Base-by-base conservation (phyloP, 2,888 invertebrate species). In the Phyllotreta striolata region DNA sequence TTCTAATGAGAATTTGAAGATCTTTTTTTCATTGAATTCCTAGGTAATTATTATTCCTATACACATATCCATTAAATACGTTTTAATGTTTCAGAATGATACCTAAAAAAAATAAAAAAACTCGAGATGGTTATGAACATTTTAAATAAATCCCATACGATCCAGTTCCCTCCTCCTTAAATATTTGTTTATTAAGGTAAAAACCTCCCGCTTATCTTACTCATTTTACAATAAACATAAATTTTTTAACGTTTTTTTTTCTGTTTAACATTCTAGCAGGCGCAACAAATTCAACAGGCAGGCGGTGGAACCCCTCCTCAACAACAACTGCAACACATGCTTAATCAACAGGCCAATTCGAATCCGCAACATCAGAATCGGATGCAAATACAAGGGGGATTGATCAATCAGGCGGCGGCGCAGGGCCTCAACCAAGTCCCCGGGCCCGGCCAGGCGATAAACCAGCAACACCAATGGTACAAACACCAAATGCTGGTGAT, bases 251-350 rank as follows among this genome's bases (percentile, higher is more conserved):
- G 37, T 34, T 34, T 51, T 34, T 14, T 51, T 49, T 49, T 49
- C 10, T 49, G 35, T 34, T 13, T 10, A 46, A 14, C 8, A 8
- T 47, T 47, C 64, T 56, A 70, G 67, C 71, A 77, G 69, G 70
- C 79, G 69, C 78, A 78, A 49, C 80, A 80, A 66, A 67, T 76
- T 68, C 77, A 77, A 60, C 73, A 74, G 62, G 72, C 71, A 12
- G 77, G 77, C 44, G 78, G 76, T 54, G 79, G 76, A 37, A 75
- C 77, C 56, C 77, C 79, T 74, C 84, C 82, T 54, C 86, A 84
- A 73, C 84, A 85, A 70, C 86, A 84, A 77, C 84, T 86, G 81
- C 87, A 86, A 81, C 82, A 83, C 67, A 80, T 81, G 71, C 72
- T 81, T 59, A 80, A 77, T 63, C 58, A 64, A 8, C 82, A 79